Conservation (phyloP, 2,888 invertebrate genomes). For the Halocaridina rubra region DNA sequence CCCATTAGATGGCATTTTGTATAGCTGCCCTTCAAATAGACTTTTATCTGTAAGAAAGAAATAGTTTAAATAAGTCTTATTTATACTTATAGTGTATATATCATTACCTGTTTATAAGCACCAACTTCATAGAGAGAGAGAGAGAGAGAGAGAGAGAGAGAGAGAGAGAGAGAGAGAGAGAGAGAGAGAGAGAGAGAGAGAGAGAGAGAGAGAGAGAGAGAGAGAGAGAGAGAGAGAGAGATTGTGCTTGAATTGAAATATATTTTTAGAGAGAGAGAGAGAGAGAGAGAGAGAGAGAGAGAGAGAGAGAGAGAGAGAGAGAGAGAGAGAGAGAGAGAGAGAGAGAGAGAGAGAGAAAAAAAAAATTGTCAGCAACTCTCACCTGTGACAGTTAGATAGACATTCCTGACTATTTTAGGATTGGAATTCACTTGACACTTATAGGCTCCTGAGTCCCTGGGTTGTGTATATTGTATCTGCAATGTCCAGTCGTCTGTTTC, state of each 20-base stretch:
- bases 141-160: too few species aligned
- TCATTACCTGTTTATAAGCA: too few species aligned
- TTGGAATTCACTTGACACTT: conserved; percentile 55
- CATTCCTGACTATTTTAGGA: conserved; percentile 40
- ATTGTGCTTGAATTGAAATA: neutral
- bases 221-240: neutral
- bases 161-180: neutral
- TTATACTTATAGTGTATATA: too few species aligned
- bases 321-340: neutral
- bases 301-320: neutral
- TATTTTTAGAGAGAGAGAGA: too few species aligned
- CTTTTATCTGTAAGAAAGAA: conserved; percentile 9
- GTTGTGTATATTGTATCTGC: conserved; percentile 92
- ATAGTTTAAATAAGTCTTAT: neutral
- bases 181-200: neutral
- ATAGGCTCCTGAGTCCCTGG: conserved; percentile 80
- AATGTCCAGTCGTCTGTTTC: conserved; percentile 87
- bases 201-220: neutral
- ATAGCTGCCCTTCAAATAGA: conserved; percentile 32
- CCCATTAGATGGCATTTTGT: conserved; percentile 20
- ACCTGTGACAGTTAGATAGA: conserved; percentile 50
- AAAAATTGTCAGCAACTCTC: neutral
- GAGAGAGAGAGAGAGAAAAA: neutral
- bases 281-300: neutral
- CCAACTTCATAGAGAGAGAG: too few species aligned